These are phyloP conservation scores for Sinocyclocheilus anophthalmus DNA, from an alignment of 2,113 vertebrate genomes.

Conservation along the genomic window DNA sequence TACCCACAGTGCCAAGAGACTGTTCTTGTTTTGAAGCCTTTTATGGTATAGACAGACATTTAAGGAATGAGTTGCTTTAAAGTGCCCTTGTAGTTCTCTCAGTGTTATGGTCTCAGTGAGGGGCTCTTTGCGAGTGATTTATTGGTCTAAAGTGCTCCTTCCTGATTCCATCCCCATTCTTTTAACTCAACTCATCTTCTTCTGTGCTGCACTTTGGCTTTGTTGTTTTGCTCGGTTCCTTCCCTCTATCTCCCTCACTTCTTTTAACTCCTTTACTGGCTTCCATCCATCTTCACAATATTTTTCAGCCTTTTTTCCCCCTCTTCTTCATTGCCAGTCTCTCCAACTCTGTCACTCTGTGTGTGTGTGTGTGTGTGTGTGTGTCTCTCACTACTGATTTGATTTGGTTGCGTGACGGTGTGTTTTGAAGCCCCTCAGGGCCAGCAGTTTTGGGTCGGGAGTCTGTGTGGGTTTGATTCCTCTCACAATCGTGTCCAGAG, in stretches of 20 bases:
- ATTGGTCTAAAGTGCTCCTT: constrained; percentile 47
- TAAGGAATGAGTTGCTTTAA: constrained; percentile 31
- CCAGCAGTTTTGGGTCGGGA: constrained; percentile 11
- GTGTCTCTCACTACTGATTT: constrained; percentile 40
- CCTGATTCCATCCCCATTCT: constrained; percentile 13
- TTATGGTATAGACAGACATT: constrained; percentile 13
- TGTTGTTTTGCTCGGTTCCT: constrained; percentile 20
- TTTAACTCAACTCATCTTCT: not conserved
- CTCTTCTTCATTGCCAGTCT: not conserved
- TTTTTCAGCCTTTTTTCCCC: not conserved
- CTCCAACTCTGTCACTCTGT: not conserved
- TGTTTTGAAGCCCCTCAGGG: constrained; percentile 23
- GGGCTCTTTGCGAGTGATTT: constrained; percentile 41
- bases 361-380: not conserved
- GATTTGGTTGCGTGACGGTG: constrained; percentile 30
- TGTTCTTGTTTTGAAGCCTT: constrained; percentile 10
- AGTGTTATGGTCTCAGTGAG: constrained; percentile 12
- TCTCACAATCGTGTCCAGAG: constrained; percentile 12
- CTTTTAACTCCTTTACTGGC: constrained; percentile 22
- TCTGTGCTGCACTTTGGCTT: constrained; percentile 11
- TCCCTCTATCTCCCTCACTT: constrained; percentile 11
- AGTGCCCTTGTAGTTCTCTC: constrained; percentile 36
- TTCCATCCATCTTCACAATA: not conserved
- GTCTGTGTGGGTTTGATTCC: constrained; percentile 45
- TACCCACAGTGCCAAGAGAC: not conserved